Evolutionary conservation across 2,888 invertebrate species (phyloP), one percentile per base, ranked within the genome.

Genomic region (Meteorus colon): DNA sequence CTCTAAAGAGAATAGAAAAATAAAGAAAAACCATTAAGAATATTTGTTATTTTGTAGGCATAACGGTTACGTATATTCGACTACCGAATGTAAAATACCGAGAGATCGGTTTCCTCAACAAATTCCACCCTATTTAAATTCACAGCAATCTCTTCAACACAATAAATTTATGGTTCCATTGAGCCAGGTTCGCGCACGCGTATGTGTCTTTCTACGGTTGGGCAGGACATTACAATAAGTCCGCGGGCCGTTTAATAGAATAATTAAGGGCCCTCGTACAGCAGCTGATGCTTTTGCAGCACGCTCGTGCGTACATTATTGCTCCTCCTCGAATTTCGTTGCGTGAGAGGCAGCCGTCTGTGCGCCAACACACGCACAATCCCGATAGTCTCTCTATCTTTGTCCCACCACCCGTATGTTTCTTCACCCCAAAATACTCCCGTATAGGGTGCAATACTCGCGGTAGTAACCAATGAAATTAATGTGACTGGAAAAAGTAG

Each of bases 211-310:
- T 68, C 73, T 79, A 76, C 76, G 65, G 77, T 70, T 75, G 73
- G 74, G 29, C 48, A 79, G 81, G 81, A 82, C 82, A 83, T 83
- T 83, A 86, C 88, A 87, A 88, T 87, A 86, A 88, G 85, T 86
- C 84, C 86, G 85, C 84, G 86, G 84, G 82, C 86, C 84, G 86
- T 88, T 89, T 88, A 89, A 89, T 88, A 87, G 89, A 89, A 89
- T 88, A 89, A 89, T 89, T 88, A 89, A 88, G 87, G 88, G 85
- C 84, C 85, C 86, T 87, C 83, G 84, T 82, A 79, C 83, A 81
- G 88, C 88, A 89, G 88, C 88, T 88, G 89, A 88, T 88, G 86
- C 86, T 83, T 81, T 82, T 67, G 74, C 77, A 68, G 70, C 75
- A 71, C 77, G 69, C 79, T 81, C 78, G 73, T 78, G 73, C 75